These are phyloP conservation scores for Yoshiicerus persimilis DNA, from an alignment of 1,140 invertebrate species.

Conservation along the genomic window DNA sequence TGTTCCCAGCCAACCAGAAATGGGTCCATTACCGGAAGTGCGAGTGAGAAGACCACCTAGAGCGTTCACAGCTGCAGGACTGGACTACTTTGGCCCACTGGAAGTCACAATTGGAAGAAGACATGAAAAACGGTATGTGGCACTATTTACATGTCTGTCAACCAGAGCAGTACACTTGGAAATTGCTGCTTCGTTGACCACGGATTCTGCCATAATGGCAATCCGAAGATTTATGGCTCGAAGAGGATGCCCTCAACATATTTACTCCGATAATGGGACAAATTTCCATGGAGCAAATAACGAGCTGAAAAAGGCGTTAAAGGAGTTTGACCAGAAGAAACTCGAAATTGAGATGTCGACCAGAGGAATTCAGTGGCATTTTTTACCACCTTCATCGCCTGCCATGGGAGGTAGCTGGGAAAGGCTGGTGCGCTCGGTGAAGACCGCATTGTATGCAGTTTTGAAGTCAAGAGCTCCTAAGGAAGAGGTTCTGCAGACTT, in stretches of 20 bases:
- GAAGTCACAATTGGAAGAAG: not conserved
- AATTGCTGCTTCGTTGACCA: not conserved
- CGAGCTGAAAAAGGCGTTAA: not conserved
- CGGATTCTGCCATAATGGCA: not conserved
- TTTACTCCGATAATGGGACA: not conserved
- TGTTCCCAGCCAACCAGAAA: not conserved
- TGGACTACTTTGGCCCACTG: not conserved
- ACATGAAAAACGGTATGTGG: not conserved
- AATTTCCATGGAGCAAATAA: not conserved
- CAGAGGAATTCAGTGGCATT: not conserved
- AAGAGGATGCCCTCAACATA: not conserved
- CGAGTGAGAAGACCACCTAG: not conserved
- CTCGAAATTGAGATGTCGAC: not conserved
- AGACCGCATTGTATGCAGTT: not conserved
- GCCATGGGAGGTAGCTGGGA: not conserved
- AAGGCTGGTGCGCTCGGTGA: not conserved
- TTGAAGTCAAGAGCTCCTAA: not conserved
- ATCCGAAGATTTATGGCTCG: not conserved
- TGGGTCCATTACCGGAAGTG: not conserved
- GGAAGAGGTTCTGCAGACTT: conserved; percentile 18
- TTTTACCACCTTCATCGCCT: not conserved
- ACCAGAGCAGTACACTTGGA: not conserved
- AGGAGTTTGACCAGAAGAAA: not conserved
- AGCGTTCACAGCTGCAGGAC: not conserved
- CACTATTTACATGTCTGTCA: not conserved